Base-by-base conservation (phyloP, 2,113 vertebrate species). In the Patagioenas fasciata region DNA sequence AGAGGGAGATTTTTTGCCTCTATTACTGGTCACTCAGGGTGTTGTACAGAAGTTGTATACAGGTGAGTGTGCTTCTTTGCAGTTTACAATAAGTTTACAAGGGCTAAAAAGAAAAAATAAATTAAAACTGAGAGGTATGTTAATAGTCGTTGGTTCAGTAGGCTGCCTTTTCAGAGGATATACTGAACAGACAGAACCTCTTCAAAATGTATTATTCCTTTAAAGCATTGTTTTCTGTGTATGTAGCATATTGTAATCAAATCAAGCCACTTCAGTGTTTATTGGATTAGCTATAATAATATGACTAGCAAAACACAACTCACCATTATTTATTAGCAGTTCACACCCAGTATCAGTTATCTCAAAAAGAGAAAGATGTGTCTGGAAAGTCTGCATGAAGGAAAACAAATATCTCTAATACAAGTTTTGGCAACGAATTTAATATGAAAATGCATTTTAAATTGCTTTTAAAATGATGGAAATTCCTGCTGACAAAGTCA, bases 401-500 rank as follows among this genome's bases (percentile, higher is more conserved):
- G 73, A 85, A 93, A 92, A 80, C 47, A 96, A 94, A 88, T 17
- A 85, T 19, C 65, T 87, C 89, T 61, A 86, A 58, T 65, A 87
- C 29, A 80, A 77, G 15, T 48, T 80, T 67, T 86, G 85, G 67
- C 91, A 96, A 75, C 38, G 61, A 54, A 66, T 86, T 96, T 85
- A 82, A 84, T 82, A 91, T 53, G 71, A 83, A 97, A 96, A 94
- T 86, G 58, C 61, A 90, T 93, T 94, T 96, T 87, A 95, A 96
- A 95, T 88, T 91, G 53, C 62, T 77, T 91, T 93, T 86, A 75
- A 89, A 89, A 85, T 89, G 15, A 71, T 92, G 29, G 24, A 88
- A 84, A 91, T 93, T 96, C 58, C 70, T 89, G 70, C 72, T 97
- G 93, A 97, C 94, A 97, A 84, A 93, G 88, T 92, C 92, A 72